Evolutionary conservation across 1,140 invertebrate genomes (phyloP), one percentile per base, ranked within the genome.

Genomic region (Bombus superbus): DNA sequence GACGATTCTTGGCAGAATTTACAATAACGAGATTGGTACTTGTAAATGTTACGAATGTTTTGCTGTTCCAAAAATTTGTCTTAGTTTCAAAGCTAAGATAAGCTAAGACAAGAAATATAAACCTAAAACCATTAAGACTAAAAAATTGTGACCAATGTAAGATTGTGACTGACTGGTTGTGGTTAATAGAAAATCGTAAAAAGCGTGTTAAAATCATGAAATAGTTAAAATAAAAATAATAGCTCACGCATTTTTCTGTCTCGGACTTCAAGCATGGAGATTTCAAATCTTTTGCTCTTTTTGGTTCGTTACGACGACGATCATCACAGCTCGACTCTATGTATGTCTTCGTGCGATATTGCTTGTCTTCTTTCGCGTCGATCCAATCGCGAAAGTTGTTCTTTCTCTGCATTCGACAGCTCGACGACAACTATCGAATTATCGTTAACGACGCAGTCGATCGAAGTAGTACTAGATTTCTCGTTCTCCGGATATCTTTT

Each of bases 351-450:
- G 25, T 28, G 32, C 47, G 47, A 25, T 18, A 79, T 77, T 73
- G 9, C 42, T 78, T 66, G 86, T 86, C 72, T 79, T 18, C n/a
- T 53, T 68, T 28, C 35, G 53, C 44, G 69, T 82, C 83, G 79
- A 88, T 68, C 38, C 32, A n/a, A 77, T 85, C 62, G 38, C 62
- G 53, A 40, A 74, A 57, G 59, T 22, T 40, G 44, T 40, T 38
- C 40, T 15, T 47, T 35, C 44, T 59, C 64, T 57, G 72, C 32
- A 76, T 71, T 38, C 84, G 57, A 40, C 57, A 11, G 66, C 69
- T 57, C 62, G 83, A 53, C 35, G n/a, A 72, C 66, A 57, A 89
- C 87, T 89, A 89, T 87, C 83, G 66, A 89, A 89, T 80, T 83
- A 68, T 83, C 80, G 81, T 73, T 71, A 59, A 53, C 75, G 42